Percentiles rank a stretch among this genome's conserved stretches.
phyloP scores from a whole-genome alignment of 2,888 invertebrate genomes.

The Eurytoma adleriae region DNA sequence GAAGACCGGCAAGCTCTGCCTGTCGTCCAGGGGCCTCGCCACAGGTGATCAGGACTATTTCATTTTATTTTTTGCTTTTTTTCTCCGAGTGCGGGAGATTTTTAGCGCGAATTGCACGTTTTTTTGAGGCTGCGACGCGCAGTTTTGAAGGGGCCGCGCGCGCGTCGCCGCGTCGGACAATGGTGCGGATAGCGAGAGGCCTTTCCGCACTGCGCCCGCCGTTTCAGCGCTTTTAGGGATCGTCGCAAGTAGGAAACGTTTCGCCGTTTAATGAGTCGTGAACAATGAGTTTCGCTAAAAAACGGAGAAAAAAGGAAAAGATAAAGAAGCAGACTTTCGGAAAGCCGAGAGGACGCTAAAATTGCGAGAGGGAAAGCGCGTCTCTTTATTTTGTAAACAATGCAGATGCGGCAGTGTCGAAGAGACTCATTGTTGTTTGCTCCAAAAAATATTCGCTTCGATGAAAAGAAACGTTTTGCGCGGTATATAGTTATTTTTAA shows the following conservation, averaged over 20 bases:
- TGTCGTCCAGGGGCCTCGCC: conserved; percentile 85
- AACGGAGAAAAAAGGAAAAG: no score
- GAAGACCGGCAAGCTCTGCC: conserved; percentile 87
- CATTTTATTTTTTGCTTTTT: background rate
- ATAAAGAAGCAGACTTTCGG: no score
- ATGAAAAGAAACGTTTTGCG: no score
- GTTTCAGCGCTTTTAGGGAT: conserved; percentile 21
- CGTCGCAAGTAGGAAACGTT: conserved; percentile 15
- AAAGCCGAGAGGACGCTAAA: no score
- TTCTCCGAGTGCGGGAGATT: background rate
- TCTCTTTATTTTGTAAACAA: no score
- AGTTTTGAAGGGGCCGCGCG: background rate
- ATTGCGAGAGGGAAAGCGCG: no score
- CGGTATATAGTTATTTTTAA: no score
- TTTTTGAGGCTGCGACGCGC: background rate
- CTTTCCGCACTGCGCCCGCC: conserved; percentile 43
- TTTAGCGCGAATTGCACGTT: background rate
- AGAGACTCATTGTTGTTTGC: no score
- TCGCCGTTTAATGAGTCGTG: no score
- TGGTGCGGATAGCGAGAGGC: background rate
- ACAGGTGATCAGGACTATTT: conserved; percentile 78
- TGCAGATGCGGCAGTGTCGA: no score
- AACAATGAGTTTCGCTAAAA: no score
- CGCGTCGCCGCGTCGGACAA: background rate
- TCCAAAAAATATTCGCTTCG: no score